Evolutionary conservation across 2,113 vertebrate genomes (phyloP), one percentile per base, ranked within the genome.

Genomic region (Ancistrus triradiatus): DNA sequence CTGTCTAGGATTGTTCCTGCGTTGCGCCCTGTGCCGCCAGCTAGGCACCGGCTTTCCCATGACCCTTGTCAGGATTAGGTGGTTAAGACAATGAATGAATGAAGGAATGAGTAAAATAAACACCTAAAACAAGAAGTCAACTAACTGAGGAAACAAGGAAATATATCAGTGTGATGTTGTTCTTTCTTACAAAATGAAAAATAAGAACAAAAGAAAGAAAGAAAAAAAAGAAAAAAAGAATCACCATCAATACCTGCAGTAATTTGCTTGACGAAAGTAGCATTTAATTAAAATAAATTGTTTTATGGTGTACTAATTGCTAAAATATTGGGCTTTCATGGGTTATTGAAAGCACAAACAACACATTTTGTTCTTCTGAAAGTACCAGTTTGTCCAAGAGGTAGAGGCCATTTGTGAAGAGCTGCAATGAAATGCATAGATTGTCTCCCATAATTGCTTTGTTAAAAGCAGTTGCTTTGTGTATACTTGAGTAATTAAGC

Each of bases 401-500:
- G 40, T 58, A 76, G 70, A 73, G 72, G 21, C 73, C 70, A 63
- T 78, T 76, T 62, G 71, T 62, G 57, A 69, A 72, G 81, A 73
- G 73, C 75, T 74, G 66, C 71, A 68, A 56, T 69, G 78, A 72
- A 66, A 74, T 73, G 76, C 81, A 66, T 80, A 83, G 81, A 80
- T 81, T 81, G 81, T 80, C 67, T 82, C 76, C 74, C 77, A 77
- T 88, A 88, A 85, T 88, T 88, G 85, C 86, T 86, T 87, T 68
- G 84, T 88, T 88, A 86, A 87, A 86, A 86, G 81, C 83, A 84
- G 84, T 87, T 87, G 87, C 86, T 82, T 85, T 85, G 86, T 87
- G 86, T 85, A 88, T 86, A 82, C 86, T 88, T 68, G 82, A 88
- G 85, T 89, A 90, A 90, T 90, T 90, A 90, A 90, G 87, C 86